Evolutionary conservation across 2,797 vertebrate species (phyloP).

Genomic region (Diceros bicornis): DNA sequence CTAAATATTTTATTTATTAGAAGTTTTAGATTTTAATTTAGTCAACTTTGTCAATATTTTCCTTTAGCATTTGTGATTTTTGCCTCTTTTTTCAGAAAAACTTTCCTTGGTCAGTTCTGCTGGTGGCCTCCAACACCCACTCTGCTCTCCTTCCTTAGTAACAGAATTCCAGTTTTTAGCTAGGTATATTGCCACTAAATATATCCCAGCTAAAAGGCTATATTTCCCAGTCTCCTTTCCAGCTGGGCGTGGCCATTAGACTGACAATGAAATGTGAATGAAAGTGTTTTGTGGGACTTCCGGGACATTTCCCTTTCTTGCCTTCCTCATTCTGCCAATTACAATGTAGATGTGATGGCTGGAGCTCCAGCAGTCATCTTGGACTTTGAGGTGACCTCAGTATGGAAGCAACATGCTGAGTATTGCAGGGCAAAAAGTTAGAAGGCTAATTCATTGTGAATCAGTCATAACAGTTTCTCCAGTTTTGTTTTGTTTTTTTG

Average conservation of each 20-base stretch:
- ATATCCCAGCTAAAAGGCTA: neutral
- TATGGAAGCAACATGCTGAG: neutral
- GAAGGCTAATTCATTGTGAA: neutral
- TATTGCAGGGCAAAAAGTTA: neutral
- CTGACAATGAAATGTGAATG: neutral
- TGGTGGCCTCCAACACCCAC: neutral
- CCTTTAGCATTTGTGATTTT: neutral
- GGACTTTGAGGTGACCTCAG: neutral
- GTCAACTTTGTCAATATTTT: neutral
- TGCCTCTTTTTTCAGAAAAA: neutral
- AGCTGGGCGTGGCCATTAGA: neutral
- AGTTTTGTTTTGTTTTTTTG: neutral
- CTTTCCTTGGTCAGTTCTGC: neutral
- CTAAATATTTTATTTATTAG: neutral
- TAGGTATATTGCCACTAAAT: neutral
- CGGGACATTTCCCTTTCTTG: neutral
- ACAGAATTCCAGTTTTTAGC: neutral
- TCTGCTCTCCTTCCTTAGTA: neutral
- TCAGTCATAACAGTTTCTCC: neutral
- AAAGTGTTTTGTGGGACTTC: neutral
- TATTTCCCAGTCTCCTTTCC: neutral
- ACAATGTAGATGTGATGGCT: neutral
- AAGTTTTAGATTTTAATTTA: constrained; percentile 6
- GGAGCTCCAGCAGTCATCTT: neutral
- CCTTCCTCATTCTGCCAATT: neutral